Evolutionary conservation across 1,140 invertebrate species (phyloP).

Genomic region (Scaptodrosophila lebanonensis): DNA sequence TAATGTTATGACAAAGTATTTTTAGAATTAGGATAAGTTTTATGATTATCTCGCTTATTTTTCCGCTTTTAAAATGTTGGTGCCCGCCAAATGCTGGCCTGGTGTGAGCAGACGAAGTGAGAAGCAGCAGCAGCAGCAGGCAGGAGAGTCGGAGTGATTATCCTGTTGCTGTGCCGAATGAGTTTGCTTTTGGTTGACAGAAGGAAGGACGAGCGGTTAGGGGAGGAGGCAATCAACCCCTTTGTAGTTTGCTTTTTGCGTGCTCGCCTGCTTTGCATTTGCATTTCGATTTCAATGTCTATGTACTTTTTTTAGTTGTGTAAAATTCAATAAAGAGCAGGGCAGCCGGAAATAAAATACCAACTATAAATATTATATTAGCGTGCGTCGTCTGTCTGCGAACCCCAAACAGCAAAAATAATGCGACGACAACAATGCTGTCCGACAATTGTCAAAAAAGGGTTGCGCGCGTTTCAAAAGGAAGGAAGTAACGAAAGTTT

Average conservation of each 20-base stretch:
- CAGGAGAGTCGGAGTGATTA: slow-evolving; percentile 33
- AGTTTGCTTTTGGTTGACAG: slow-evolving; percentile 30
- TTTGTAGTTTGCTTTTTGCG: slow-evolving; percentile 21
- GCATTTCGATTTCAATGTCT: slow-evolving; percentile 37
- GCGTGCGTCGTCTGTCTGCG: slow-evolving; percentile 23
- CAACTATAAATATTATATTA: slow-evolving; percentile 72
- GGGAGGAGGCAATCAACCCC: not conserved
- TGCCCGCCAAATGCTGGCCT: too few relatives aligned
- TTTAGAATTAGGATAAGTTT: too few relatives aligned
- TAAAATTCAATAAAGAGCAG: slow-evolving; percentile 53
- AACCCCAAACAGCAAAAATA: slow-evolving; percentile 8
- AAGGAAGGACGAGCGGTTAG: not conserved
- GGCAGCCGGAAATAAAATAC: slow-evolving; percentile 61
- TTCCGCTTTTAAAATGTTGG: too few relatives aligned
- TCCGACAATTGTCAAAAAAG: slow-evolving; percentile 37
- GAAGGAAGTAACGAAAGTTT: not conserved
- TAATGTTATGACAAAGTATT: too few relatives aligned
- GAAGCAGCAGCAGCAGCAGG: slow-evolving; percentile 11
- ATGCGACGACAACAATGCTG: not conserved
- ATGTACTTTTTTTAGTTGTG: slow-evolving; percentile 35
- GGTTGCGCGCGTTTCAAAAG: slow-evolving; percentile 42
- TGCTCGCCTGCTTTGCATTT: slow-evolving; percentile 39
- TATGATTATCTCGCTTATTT: too few relatives aligned
- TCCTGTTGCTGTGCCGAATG: slow-evolving; percentile 68
- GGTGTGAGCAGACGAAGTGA: slow-evolving; percentile 3